phyloP scores from a whole-genome alignment of 2,888 invertebrate species.

The Hypselothyrea guttata region DNA sequence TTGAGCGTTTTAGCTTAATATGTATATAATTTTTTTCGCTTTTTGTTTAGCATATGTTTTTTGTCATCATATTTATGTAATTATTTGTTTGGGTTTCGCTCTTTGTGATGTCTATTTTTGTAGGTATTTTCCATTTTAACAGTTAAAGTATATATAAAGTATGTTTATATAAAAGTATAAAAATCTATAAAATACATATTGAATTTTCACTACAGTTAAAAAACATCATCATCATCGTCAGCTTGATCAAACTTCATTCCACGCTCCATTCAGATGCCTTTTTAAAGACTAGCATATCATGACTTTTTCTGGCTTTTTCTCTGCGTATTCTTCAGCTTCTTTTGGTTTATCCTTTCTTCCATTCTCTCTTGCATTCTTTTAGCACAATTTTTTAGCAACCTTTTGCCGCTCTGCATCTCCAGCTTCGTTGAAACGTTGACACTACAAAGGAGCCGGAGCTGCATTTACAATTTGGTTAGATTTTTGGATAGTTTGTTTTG shows the following conservation, averaged over 20 bases:
- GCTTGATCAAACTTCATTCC: constrained; percentile 14
- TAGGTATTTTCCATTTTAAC: constrained; percentile 51
- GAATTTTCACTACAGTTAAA: constrained; percentile 75
- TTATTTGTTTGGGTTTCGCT: constrained; percentile 18
- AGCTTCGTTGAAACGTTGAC: constrained; percentile 47
- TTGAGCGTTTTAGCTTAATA: constrained; percentile 60
- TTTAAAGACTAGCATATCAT: constrained; percentile 41
- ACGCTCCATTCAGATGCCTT: constrained; percentile 31
- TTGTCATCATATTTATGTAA: constrained; percentile 57
- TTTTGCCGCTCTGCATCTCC: constrained; percentile 36
- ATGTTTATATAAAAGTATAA: constrained; percentile 78
- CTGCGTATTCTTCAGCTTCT: too few species aligned
- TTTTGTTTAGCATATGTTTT: constrained; percentile 49
- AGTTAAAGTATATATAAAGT: constrained; percentile 76
- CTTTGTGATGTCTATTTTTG: constrained; percentile 36
- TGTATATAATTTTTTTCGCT: constrained; percentile 5
- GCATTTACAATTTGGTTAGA: constrained; percentile 32
- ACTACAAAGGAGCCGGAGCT: constrained; percentile 57
- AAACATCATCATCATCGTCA: constrained; percentile 48
- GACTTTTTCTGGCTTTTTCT: constrained; percentile 6
- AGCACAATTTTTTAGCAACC: constrained; percentile 56
- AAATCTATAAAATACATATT: constrained; percentile 79
- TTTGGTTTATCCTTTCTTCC: constrained; percentile 27
- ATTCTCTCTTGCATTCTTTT: constrained; percentile 35
- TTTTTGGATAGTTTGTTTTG: constrained; percentile 57